Conservation (phyloP, 2,797 vertebrate species). For the Hemitrygon akajei region DNA sequence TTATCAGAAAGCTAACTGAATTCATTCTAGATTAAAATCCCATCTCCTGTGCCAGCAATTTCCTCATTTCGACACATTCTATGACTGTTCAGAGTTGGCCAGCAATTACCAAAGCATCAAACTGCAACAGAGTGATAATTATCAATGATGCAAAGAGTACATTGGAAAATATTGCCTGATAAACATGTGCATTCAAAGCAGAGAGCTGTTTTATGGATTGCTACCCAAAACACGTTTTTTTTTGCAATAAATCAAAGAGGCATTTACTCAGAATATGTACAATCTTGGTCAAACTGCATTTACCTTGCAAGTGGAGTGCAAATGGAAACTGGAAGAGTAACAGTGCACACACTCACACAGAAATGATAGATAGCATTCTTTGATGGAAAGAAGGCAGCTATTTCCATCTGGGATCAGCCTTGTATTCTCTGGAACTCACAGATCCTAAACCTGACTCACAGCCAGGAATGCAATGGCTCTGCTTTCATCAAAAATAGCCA, state of each 20-base stretch:
- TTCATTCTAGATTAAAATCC: neutral
- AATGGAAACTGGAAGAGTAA: neutral
- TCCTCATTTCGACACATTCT: neutral
- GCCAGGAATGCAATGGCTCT: neutral
- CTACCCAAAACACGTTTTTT: neutral
- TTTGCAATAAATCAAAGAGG: slow-evolving; percentile 10
- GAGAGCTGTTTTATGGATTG: neutral
- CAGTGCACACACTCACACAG: neutral
- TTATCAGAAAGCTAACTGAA: neutral
- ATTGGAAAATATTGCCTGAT: neutral
- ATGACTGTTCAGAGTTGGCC: neutral
- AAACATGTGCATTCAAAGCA: neutral
- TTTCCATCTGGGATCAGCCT: neutral
- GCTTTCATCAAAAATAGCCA: neutral
- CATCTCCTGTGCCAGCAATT: neutral
- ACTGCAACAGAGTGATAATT: neutral
- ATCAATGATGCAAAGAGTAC: neutral
- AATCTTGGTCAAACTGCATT: neutral
- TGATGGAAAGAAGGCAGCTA: neutral
- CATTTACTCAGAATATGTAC: neutral
- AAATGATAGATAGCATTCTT: neutral
- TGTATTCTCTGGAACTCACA: neutral
- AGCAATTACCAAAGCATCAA: neutral
- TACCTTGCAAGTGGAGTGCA: slow-evolving; percentile 9
- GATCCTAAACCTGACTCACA: neutral